These are phyloP conservation scores for Channallabes apus DNA, from an alignment of 2,797 vertebrate species.

Conservation along the genomic window DNA sequence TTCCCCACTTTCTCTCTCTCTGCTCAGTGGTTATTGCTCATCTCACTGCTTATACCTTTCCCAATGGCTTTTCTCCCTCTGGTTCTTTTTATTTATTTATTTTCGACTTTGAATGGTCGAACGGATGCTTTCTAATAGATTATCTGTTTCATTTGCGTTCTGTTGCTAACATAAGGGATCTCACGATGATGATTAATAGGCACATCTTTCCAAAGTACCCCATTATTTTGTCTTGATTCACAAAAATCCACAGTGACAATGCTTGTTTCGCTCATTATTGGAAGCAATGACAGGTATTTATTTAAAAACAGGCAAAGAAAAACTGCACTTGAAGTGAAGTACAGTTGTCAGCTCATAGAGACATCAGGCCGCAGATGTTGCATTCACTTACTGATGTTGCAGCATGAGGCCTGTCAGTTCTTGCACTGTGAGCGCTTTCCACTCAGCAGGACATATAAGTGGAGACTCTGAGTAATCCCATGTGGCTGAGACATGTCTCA, in stretches of 20 bases:
- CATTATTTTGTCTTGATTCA: conserved; percentile 69
- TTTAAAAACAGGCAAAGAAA: neutral
- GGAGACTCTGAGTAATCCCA: conserved; percentile 21
- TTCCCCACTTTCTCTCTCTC: conserved; percentile 13
- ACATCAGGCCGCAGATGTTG: conserved; percentile 50
- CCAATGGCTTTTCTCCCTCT: conserved; percentile 27
- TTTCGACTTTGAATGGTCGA: conserved; percentile 57
- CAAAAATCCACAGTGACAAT: conserved; percentile 57
- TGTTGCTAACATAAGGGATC: conserved; percentile 67
- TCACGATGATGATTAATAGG: conserved; percentile 70
- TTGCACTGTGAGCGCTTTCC: conserved; percentile 44
- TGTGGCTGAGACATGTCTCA: neutral
- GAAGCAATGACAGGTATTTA: neutral
- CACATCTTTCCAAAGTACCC: conserved; percentile 66
- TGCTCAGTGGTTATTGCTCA: conserved; percentile 8
- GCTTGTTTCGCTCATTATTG: conserved; percentile 32
- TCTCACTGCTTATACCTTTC: conserved; percentile 1
- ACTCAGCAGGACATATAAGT: conserved; percentile 25
- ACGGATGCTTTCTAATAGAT: conserved; percentile 71
- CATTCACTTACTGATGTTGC: conserved; percentile 42
- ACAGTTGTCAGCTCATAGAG: conserved; percentile 19
- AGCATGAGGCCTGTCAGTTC: conserved; percentile 46
- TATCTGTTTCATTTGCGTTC: conserved; percentile 71
- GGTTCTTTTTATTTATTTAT: conserved; percentile 62
- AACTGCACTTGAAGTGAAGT: neutral